Evolutionary conservation across 1,140 invertebrate species (phyloP).

Genomic region (Bilobella aurantiaca): DNA sequence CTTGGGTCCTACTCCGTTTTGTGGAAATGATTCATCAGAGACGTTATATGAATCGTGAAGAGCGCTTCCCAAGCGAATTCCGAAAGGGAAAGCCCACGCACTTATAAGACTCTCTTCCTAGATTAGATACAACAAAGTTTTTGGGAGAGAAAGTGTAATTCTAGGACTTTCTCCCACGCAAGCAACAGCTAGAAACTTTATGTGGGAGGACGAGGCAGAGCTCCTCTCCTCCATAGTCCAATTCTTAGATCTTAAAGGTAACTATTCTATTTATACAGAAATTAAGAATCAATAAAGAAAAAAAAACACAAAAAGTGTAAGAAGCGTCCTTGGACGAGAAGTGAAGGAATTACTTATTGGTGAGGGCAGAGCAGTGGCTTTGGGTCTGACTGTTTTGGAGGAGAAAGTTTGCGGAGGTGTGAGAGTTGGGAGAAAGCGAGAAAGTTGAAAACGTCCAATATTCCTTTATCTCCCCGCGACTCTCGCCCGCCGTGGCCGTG

Average conservation of each 20-base stretch:
- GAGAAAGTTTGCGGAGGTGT: not conserved
- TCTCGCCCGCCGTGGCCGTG: not conserved
- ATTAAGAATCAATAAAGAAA: conserved; percentile 4
- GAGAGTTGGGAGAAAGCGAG: not conserved
- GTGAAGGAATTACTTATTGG: not conserved
- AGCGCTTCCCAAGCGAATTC: too few species aligned
- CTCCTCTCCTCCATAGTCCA: not conserved
- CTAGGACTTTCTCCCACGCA: conserved; percentile 4
- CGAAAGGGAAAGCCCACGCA: too few species aligned
- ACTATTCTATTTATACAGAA: conserved; percentile 4
- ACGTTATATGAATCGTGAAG: too few species aligned
- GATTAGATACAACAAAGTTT: too few species aligned
- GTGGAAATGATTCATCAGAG: too few species aligned
- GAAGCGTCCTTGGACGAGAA: too few species aligned
- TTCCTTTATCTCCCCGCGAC: too few species aligned
- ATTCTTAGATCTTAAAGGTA: not conserved
- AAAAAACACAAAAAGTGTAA: not conserved
- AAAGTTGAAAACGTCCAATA: not conserved
- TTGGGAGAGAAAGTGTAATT: not conserved
- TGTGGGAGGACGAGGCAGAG: not conserved
- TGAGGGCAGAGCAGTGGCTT: not conserved
- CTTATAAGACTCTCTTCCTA: too few species aligned
- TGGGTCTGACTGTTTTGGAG: not conserved
- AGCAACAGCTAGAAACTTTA: not conserved
- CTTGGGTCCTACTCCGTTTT: too few species aligned